A percentile compares a stretch with the other conserved stretches of the same genome.
Evolutionary conservation across 1,140 invertebrate species (phyloP).

Genomic region (Mya arenaria): DNA sequence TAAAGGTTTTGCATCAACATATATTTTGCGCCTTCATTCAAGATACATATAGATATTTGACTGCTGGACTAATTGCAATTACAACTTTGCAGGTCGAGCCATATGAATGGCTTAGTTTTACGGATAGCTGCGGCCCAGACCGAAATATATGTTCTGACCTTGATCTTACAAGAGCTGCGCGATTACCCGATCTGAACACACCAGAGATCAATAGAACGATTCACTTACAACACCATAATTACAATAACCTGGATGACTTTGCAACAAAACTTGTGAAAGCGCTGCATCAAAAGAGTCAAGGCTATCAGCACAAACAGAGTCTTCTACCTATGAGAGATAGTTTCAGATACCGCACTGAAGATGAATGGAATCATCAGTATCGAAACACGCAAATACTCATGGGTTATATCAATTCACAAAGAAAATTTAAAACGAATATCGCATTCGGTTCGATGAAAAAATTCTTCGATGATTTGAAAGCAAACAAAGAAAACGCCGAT

Average conservation of each 20-base stretch:
- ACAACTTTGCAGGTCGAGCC: constrained; percentile 23
- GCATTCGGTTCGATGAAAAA: neutral
- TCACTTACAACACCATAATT: neutral
- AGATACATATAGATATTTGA: too few species aligned
- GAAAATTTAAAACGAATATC: neutral
- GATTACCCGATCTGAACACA: neutral
- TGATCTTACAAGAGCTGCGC: neutral
- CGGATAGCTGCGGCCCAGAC: constrained; percentile 11
- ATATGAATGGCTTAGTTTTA: constrained; percentile 22
- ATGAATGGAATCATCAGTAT: constrained; percentile 1
- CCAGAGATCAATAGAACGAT: neutral
- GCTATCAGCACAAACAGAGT: neutral
- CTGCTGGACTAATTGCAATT: too few species aligned
- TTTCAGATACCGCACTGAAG: neutral
- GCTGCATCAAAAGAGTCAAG: neutral
- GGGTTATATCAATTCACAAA: constrained; percentile 5
- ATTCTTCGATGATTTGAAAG: neutral
- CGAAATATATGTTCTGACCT: constrained; percentile 4
- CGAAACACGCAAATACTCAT: neutral
- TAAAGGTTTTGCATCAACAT: too few species aligned
- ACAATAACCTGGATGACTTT: neutral
- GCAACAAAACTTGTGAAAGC: constrained; percentile 2
- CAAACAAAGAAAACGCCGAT: neutral
- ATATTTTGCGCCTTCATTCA: too few species aligned
- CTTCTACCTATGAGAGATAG: neutral